Conservation (phyloP, 2,113 vertebrate species). For the Spilogale gracilis region DNA sequence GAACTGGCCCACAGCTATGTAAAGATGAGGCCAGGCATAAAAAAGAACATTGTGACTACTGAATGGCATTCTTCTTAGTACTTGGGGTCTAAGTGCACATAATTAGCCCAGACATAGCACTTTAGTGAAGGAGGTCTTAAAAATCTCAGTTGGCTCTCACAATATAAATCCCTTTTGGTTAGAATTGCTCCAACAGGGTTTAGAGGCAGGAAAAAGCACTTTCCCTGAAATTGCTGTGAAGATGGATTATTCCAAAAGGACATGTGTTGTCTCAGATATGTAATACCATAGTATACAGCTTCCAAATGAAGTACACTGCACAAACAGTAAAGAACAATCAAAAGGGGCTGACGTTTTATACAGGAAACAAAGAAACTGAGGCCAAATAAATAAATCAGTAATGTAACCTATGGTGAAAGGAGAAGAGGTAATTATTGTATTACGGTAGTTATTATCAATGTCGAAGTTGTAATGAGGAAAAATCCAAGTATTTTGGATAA, state of each 20-base stretch:
- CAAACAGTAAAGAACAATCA: neutral
- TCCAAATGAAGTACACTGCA: neutral
- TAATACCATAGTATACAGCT: neutral
- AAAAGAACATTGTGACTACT: neutral
- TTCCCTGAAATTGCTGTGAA: constrained; percentile 31
- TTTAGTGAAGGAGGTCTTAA: neutral
- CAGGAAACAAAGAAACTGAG: neutral
- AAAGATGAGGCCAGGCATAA: neutral
- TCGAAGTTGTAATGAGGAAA: neutral
- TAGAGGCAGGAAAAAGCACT: constrained; percentile 25
- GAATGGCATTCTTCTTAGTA: neutral
- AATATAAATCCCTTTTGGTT: constrained; percentile 65
- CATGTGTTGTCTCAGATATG: neutral
- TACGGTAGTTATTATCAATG: neutral
- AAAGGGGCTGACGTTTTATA: neutral
- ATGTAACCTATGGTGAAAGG: neutral
- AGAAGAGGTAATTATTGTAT: neutral
- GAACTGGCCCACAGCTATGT: neutral
- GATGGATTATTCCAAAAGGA: constrained; percentile 47
- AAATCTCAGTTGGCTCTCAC: constrained; percentile 56
- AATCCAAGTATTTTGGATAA: neutral
- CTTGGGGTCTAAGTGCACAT: neutral
- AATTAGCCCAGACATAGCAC: constrained; percentile 7
- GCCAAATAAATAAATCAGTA: neutral
- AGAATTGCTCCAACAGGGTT: constrained; percentile 65